These are phyloP conservation scores for Peromyscus melanophrys DNA, from an alignment of 2,797 vertebrate species.

Conservation along the genomic window DNA sequence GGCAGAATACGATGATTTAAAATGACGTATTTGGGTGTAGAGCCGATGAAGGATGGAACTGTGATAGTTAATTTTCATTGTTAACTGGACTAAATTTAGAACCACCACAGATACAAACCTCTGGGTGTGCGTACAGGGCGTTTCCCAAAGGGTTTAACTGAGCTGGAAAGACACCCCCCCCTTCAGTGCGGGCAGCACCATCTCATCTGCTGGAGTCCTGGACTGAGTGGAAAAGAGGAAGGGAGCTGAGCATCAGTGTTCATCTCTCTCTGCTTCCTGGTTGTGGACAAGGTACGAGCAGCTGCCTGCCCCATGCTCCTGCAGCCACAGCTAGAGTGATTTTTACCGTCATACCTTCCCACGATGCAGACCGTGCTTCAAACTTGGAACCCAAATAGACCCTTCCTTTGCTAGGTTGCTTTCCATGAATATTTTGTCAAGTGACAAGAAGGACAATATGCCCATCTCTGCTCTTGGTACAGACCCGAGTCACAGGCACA, in stretches of 20 bases:
- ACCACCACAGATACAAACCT: background rate
- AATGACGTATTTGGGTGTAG: background rate
- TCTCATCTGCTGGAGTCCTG: background rate
- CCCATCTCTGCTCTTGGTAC: background rate
- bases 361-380: background rate
- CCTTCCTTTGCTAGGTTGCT: background rate
- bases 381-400: background rate
- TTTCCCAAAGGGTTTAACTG: background rate
- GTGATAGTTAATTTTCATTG: background rate
- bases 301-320: background rate
- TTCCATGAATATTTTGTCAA: background rate
- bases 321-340: background rate
- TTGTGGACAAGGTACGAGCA: background rate
- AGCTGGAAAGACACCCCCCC: background rate
- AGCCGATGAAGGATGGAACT: background rate
- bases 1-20: background rate
- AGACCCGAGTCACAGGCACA: background rate
- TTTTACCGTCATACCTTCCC: background rate
- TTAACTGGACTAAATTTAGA: background rate
- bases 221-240: background rate
- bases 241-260: background rate
- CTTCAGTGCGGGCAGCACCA: background rate
- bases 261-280: background rate
- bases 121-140: background rate
- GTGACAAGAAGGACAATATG: background rate